A percentile compares a stretch with the other conserved stretches of the same genome.
These are phyloP conservation scores for Drosophila setifemur DNA, from an alignment of 1,140 invertebrate species.

Conservation along the genomic window DNA sequence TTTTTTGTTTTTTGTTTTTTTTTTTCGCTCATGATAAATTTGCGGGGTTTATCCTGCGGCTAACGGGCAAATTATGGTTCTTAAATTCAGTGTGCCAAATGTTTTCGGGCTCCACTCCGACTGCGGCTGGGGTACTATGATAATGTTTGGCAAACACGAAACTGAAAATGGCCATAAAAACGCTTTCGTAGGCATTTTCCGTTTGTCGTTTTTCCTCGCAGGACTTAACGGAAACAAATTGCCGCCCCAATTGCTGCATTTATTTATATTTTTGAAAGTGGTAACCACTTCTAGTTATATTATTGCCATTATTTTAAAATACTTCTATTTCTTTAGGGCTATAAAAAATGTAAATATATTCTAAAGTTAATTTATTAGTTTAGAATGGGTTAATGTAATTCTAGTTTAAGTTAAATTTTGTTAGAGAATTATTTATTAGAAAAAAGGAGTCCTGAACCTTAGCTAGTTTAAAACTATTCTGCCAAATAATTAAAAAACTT, in stretches of 20 bases:
- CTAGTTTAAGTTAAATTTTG: no score
- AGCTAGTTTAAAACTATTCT: no score
- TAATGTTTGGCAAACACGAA: conserved; percentile 77
- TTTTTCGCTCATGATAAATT: conserved; percentile 75
- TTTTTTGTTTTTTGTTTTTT: conserved; percentile 12
- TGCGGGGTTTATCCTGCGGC: conserved; percentile 75
- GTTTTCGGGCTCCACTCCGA: conserved; percentile 15
- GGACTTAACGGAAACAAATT: conserved; percentile 69
- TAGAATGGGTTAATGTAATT: no score
- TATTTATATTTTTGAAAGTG: no score
- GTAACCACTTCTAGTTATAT: no score
- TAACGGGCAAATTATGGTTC: conserved; percentile 73
- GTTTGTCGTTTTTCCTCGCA: conserved; percentile 18
- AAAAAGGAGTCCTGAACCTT: no score
- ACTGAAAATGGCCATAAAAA: conserved; percentile 68
- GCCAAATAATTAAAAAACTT: not conserved
- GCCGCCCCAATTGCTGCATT: conserved; percentile 47
- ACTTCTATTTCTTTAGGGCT: no score
- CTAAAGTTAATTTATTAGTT: no score
- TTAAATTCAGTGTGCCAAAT: conserved; percentile 64
- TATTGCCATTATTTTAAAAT: no score
- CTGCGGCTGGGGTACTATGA: conserved; percentile 13
- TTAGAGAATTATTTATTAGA: no score
- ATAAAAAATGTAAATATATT: no score
- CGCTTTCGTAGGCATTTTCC: conserved; percentile 46